phyloP scores from a whole-genome alignment of 2,113 vertebrate species.

The Colaptes auratus region DNA sequence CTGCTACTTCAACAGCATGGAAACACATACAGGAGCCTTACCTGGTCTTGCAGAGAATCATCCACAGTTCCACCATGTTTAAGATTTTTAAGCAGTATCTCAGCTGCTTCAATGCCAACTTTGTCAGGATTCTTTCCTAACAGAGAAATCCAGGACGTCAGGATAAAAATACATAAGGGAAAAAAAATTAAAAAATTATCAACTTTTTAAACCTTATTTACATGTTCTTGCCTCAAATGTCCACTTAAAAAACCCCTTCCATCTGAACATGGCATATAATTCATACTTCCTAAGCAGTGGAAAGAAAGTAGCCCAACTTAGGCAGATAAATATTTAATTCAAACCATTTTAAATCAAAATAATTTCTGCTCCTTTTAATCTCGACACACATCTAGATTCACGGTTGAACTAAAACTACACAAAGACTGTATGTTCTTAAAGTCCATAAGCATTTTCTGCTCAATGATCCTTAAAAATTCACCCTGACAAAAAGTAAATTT shows the following conservation, averaged over 20 bases:
- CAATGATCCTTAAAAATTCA: not conserved
- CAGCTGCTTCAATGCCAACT: constrained; percentile 92
- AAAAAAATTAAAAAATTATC: not conserved
- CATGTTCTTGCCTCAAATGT: not conserved
- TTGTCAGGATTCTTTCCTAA: constrained; percentile 91
- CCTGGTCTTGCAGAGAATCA: constrained; percentile 97
- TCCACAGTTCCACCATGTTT: constrained; percentile 94
- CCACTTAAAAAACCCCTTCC: not conserved
- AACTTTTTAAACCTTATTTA: not conserved
- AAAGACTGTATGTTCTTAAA: not conserved
- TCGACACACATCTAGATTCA: not conserved
- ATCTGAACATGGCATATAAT: not conserved
- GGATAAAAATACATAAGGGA: not conserved
- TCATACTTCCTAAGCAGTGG: not conserved
- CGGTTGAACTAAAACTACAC: not conserved
- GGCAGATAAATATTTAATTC: not conserved
- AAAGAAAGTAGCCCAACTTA: not conserved
- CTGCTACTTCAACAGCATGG: not conserved
- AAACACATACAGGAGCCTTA: constrained; percentile 55
- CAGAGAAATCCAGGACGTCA: not conserved
- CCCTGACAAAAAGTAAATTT: not conserved
- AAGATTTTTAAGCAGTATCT: constrained; percentile 92
- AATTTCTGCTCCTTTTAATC: not conserved
- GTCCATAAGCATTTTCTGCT: not conserved
- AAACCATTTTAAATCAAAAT: not conserved